Evolutionary conservation across 2,888 invertebrate species (phyloP), one percentile per base, ranked within the genome.

Genomic region (Opisthograptis luteolata): DNA sequence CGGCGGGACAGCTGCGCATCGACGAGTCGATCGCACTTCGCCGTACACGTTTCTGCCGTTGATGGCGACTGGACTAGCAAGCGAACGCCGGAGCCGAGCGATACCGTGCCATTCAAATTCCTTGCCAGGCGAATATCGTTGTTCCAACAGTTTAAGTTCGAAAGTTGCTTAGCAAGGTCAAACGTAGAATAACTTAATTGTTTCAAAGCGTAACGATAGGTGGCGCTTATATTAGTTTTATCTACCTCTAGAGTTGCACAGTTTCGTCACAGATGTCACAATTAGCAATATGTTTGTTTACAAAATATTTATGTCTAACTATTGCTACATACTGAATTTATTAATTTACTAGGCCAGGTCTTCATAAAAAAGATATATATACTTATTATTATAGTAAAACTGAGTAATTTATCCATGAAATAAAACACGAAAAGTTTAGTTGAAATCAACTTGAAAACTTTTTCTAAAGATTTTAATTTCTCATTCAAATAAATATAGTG

Each of bases 1-100:
- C 86, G 84, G 81, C 73, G 75, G 76, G 86, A 88, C 85, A 87
- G 81, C 86, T 86, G 87, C 89, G 89, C 73, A 86, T 86, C 88
- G 89, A 88, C 90, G 83, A 88, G 84, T 82, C 90, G 90, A 90
- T 78, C 89, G 89, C 90, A 89, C 90, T 89, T 89, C 90, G 90
- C 79, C 89, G 76, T 87, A 87, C 89, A 89, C 90, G 90, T 89
- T 89, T 89, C 88, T 87, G 87, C 73, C 79, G 79, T 79, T 74
- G 48, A 37, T 50, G 66, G 66, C 62, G 69, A 61, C 67, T 61
- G 64, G 70, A n/a, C n/a, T n/a, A n/a, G n/a, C n/a, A n/a, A n/a
- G n/a, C n/a, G n/a, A n/a, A n/a, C n/a, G n/a, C n/a, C n/a, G n/a
- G 66, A 67, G 70, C 73, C 68, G 67, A 66, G 75, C 73, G 73